Evolutionary conservation across 2,797 vertebrate species (phyloP).

Genomic region (Graptemys geographica): DNA sequence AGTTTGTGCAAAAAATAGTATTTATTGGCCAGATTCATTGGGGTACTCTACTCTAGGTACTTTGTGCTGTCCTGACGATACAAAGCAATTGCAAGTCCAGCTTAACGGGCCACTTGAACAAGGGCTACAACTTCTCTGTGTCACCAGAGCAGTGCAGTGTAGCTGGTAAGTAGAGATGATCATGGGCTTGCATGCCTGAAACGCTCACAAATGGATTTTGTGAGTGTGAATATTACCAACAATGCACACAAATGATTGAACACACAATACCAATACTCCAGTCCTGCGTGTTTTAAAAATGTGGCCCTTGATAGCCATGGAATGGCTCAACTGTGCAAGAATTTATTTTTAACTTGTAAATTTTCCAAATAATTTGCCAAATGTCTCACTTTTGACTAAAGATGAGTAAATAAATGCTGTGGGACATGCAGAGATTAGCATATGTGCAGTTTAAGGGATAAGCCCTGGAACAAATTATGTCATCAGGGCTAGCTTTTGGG

Average conservation of each 20-base stretch:
- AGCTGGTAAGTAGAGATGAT: background rate
- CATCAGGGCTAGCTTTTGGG: background rate
- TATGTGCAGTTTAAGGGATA: background rate
- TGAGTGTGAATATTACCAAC: background rate
- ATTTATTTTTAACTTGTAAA: background rate
- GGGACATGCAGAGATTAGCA: background rate
- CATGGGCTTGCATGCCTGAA: background rate
- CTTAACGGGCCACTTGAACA: background rate
- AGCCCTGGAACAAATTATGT: background rate
- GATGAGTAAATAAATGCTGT: background rate
- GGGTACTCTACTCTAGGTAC: background rate
- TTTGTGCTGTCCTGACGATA: constrained; percentile 21
- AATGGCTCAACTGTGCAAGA: background rate
- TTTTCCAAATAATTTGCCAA: background rate
- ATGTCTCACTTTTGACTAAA: background rate
- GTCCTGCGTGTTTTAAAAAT: background rate
- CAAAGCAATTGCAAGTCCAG: constrained; percentile 12
- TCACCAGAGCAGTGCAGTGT: constrained; percentile 8
- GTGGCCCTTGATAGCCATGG: background rate
- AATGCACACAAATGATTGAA: background rate
- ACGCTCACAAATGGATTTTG: background rate
- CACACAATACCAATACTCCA: background rate
- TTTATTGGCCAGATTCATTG: background rate
- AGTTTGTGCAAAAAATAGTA: background rate
- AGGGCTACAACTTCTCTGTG: constrained; percentile 35